These are phyloP conservation scores for Amazona guildingii DNA, from an alignment of 2,113 vertebrate genomes.

Conservation along the genomic window DNA sequence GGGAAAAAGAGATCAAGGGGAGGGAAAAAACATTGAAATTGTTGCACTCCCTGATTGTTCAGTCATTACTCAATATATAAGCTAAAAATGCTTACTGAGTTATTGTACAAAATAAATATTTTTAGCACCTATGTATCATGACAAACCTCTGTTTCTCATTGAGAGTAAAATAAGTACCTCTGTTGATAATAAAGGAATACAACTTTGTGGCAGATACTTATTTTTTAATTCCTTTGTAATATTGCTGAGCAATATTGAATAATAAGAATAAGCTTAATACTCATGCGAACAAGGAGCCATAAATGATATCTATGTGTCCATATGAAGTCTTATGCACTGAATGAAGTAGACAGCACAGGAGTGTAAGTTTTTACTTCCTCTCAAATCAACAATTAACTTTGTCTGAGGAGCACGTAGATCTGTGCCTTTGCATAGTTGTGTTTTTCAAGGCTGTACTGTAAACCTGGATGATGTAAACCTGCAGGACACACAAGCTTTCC, in stretches of 20 bases:
- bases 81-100: neutral
- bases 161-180: neutral
- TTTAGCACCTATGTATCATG: neutral
- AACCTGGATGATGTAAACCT: neutral
- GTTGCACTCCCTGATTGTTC: neutral
- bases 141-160: neutral
- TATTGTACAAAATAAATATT: neutral
- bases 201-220: neutral
- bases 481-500: neutral
- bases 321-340: neutral
- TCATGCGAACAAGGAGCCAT: neutral
- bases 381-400: neutral
- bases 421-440: neutral
- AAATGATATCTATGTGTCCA: neutral
- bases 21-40: rapidly evolving
- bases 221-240: neutral
- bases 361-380: neutral
- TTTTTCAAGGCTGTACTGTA: neutral
- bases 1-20: neutral
- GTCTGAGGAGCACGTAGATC: neutral
- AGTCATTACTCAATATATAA: neutral
- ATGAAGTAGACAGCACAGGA: neutral
- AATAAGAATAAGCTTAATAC: neutral
- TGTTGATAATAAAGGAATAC: neutral
- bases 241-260: neutral